A percentile compares a stretch with the other conserved stretches of the same genome.
Conservation (phyloP, 53 echinoderm and acorn worm genomes). For the Astropecten irregularis region DNA sequence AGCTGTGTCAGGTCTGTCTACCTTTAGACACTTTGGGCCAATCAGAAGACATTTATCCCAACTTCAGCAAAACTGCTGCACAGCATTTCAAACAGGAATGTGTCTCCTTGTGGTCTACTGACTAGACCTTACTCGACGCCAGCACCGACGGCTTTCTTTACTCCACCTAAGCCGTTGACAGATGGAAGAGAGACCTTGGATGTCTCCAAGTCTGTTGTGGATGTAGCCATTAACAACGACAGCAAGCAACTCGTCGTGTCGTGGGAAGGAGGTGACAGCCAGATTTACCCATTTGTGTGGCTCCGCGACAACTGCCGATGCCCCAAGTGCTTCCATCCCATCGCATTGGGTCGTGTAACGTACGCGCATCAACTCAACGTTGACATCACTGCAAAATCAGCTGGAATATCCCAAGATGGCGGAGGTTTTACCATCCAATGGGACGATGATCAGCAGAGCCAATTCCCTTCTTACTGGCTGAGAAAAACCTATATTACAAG, state of each 20-base stretch:
- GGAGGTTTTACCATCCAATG: slow-evolving; percentile 39
- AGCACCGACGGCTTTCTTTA: no score
- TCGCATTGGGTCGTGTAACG: slow-evolving; percentile 36
- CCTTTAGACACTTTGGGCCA: no score
- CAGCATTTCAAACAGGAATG: no score
- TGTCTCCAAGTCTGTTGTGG: not conserved
- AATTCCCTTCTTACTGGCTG: slow-evolving; percentile 47
- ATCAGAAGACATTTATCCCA: no score
- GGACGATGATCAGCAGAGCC: slow-evolving; percentile 66
- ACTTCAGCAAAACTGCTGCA: no score
- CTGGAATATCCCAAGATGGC: slow-evolving; percentile 15
- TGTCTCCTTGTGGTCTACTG: no score
- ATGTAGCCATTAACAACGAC: not conserved
- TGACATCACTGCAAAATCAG: slow-evolving; percentile 15
- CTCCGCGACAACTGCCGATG: slow-evolving; percentile 87
- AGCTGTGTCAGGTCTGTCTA: no score
- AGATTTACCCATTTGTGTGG: slow-evolving; percentile 72
- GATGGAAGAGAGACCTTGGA: not conserved
- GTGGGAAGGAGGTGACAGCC: slow-evolving; percentile 52
- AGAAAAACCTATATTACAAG: no score
- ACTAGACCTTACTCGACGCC: no score
- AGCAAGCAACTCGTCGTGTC: slow-evolving; percentile 17
- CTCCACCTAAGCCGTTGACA: not conserved
- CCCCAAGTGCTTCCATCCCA: slow-evolving; percentile 60
- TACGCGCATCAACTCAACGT: slow-evolving; percentile 51